Evolutionary conservation across 2,888 invertebrate genomes (phyloP).

Genomic region (Euplagia quadripunctaria): DNA sequence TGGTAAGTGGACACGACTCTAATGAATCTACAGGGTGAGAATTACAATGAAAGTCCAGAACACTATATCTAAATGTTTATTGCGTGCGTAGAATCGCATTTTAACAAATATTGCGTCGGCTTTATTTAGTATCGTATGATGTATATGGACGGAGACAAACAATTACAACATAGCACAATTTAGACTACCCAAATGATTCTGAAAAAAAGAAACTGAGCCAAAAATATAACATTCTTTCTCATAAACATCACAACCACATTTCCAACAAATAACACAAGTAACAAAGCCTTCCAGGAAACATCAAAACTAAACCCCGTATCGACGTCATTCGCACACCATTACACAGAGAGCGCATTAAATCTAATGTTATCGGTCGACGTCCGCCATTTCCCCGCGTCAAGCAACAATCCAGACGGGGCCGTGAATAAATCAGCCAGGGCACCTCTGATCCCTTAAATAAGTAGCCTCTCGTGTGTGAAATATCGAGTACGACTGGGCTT

Average conservation of each 20-base stretch:
- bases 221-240: background rate
- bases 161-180: too few species aligned
- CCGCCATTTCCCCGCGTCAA: constrained; percentile 54
- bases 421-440: constrained; percentile 81
- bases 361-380: constrained; percentile 47
- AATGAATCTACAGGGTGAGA: too few species aligned
- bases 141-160: too few species aligned
- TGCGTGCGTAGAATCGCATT: too few species aligned
- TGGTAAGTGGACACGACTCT: too few species aligned
- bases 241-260: constrained; percentile 10
- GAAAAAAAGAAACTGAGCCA: background rate
- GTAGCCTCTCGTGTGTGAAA: constrained; percentile 82
- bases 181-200: background rate
- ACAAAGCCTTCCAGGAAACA: constrained; percentile 18
- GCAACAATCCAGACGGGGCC: constrained; percentile 63
- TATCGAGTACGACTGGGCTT: constrained; percentile 67
- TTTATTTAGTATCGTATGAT: too few species aligned
- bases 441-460: constrained; percentile 85
- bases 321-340: constrained; percentile 49
- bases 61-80: too few species aligned
- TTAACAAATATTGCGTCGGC: too few species aligned
- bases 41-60: too few species aligned
- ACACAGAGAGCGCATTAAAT: constrained; percentile 39
- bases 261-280: constrained; percentile 13
- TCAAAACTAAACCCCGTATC: constrained; percentile 34